These are phyloP conservation scores for Oncorhynchus masou DNA, from an alignment of 2,113 vertebrate genomes.

Conservation along the genomic window DNA sequence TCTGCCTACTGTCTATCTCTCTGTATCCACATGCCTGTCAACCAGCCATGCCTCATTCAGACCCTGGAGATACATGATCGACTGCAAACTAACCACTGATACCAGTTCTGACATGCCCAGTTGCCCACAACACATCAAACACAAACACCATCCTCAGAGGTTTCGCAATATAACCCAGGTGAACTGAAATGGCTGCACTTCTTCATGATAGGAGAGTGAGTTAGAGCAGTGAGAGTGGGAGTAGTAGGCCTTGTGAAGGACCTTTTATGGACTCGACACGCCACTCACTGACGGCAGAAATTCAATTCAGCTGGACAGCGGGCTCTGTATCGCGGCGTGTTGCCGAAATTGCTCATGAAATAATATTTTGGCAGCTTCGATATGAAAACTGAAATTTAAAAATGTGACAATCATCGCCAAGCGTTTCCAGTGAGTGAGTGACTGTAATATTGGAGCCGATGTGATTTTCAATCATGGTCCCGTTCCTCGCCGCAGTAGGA, in stretches of 20 bases:
- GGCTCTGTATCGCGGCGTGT: not conserved
- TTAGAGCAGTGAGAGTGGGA: slow-evolving; percentile 6
- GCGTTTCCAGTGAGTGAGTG: slow-evolving; percentile 44
- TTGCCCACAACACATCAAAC: not conserved
- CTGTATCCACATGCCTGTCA: slow-evolving; percentile 34
- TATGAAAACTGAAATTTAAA: slow-evolving; percentile 38
- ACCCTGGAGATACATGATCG: slow-evolving; percentile 29
- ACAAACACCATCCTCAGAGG: not conserved
- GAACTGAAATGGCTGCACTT: not conserved
- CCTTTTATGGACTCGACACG: not conserved
- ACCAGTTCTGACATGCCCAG: slow-evolving; percentile 26
- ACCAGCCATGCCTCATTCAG: slow-evolving; percentile 41
- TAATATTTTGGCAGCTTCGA: not conserved
- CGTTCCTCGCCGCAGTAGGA: slow-evolving; percentile 1
- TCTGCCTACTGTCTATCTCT: slow-evolving; percentile 17
- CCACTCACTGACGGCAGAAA: not conserved
- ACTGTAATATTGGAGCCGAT: slow-evolving; percentile 41
- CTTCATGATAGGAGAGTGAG: not conserved
- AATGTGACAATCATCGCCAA: slow-evolving; percentile 29
- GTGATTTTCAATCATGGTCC: slow-evolving; percentile 57
- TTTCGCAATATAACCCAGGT: slow-evolving; percentile 7
- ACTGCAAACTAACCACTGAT: slow-evolving; percentile 4
- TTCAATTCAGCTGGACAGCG: too few species aligned
- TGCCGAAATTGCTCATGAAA: not conserved
- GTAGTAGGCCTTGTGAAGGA: not conserved